phyloP scores from a whole-genome alignment of 2,888 invertebrate genomes.

The Andricus curvator region DNA sequence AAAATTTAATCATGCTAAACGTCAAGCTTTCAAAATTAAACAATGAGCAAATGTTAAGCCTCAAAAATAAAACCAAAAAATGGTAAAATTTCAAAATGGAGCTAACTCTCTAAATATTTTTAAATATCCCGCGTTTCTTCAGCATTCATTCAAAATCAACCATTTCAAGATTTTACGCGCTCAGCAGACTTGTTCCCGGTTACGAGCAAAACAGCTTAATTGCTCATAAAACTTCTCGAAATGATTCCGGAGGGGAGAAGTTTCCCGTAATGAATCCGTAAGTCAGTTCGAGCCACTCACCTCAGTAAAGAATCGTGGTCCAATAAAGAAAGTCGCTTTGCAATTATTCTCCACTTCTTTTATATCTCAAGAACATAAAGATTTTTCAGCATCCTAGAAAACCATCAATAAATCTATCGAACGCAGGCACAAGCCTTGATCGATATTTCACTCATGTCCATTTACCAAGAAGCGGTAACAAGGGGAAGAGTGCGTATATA shows the following conservation, averaged over 20 bases:
- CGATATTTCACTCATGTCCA: background rate
- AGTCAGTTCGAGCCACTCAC: background rate
- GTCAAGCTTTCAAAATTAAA: too few species aligned
- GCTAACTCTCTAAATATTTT: background rate
- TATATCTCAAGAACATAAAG: background rate
- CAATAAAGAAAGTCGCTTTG: background rate
- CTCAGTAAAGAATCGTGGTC: background rate
- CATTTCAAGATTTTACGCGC: background rate
- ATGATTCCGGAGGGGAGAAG: slow-evolving; percentile 15
- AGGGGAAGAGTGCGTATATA: slow-evolving; percentile 6
- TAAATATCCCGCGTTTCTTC: background rate
- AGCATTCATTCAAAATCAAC: background rate
- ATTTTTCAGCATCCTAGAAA: background rate
- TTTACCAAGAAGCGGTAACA: slow-evolving; percentile 22
- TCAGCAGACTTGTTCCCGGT: background rate
- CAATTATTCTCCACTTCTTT: slow-evolving; percentile 10
- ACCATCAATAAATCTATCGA: slow-evolving; percentile 26
- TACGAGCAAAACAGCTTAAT: slow-evolving; percentile 33
- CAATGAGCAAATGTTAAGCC: too few species aligned
- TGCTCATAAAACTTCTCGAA: slow-evolving; percentile 19
- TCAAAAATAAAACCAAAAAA: too few species aligned
- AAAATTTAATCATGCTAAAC: too few species aligned
- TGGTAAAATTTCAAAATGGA: background rate
- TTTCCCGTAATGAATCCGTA: slow-evolving; percentile 31
- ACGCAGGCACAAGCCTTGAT: background rate